phyloP scores from a whole-genome alignment of 2,797 vertebrate species.

The Delichon dasypus region DNA sequence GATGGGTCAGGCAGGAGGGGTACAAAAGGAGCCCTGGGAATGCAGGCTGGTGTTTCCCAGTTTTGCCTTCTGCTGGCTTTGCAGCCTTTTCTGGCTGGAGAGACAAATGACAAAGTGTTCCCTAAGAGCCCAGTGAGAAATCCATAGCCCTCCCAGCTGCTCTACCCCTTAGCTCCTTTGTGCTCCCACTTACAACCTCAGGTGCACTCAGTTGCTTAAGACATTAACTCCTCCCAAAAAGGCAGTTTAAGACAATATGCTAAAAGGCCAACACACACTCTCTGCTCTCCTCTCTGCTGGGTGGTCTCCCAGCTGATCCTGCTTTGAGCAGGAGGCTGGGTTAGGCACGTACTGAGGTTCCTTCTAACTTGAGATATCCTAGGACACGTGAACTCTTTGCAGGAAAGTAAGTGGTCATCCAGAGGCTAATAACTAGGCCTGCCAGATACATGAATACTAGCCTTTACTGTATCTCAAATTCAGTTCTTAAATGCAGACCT shows the following conservation, averaged over 20 bases:
- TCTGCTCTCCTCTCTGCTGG: not conserved
- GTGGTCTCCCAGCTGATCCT: not conserved
- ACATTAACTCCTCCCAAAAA: not conserved
- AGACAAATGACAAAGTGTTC: not conserved
- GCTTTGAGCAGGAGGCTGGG: not conserved
- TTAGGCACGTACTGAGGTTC: not conserved
- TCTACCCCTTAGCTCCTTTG: not conserved
- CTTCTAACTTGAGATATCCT: not conserved
- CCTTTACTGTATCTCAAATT: not conserved
- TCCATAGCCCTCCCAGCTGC: not conserved
- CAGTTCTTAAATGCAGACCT: not conserved
- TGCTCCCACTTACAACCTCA: not conserved
- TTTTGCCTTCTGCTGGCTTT: not conserved
- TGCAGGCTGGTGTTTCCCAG: accelerated
- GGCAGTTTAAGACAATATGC: not conserved
- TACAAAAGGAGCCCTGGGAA: not conserved
- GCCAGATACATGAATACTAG: not conserved
- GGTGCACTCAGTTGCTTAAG: not conserved
- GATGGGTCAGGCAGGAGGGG: not conserved
- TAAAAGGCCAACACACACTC: not conserved
- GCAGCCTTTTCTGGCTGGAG: not conserved
- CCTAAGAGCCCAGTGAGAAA: not conserved
- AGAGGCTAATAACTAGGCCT: not conserved
- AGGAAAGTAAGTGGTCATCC: not conserved
- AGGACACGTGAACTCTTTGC: not conserved